Base-by-base conservation (phyloP, 2,113 vertebrate genomes). In the Zootoca vivipara region DNA sequence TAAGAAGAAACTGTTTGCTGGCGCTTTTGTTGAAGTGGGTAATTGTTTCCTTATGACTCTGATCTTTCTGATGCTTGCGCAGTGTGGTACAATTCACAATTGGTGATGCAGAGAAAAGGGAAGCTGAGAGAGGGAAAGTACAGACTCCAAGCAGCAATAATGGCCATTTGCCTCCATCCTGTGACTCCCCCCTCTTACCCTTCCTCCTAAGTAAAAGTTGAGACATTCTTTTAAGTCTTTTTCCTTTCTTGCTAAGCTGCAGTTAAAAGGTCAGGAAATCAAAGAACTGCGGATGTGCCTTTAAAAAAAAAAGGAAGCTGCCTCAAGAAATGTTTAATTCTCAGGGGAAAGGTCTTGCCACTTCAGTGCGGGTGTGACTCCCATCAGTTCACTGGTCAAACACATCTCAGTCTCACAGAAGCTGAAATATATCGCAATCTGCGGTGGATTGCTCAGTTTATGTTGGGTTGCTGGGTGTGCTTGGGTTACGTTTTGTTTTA, bases 31-130 rank as follows among this genome's bases (percentile, higher is more conserved):
- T 86, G 65, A 30, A 93, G 52, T 82, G 74, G 46, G 58, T 91
- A 95, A 93, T 93, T 92, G 20, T 75, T 96, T 89, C 93, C 92
- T 95, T 92, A 92, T 70, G 89, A 92, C 58, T 70, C 35, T 87
- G 75, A 85, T 90, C 30, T 89, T 91, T 93, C 73, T 88, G 83
- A 87, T 91, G 75, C 28, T 18, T 91, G 85, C 83, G 83, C 82
- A 88, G 20, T 67, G 73, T 80, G 0, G 0, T 81, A 7, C 73
- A 35, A 91, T 75, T 80, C 78, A 92, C 64, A 0, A 26, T 89
- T 0, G 0, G 1, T 9, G 13, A 5, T 56, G 1, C 0, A 83
- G 52, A 73, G 74, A 80, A 92, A 92, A 28, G 64, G 79, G 75
- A 9, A 0, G 2, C 28, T 46, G 65, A 89, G 83, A 40, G 7